phyloP scores from a whole-genome alignment of 2,888 invertebrate species.

The Trilocha varians region DNA sequence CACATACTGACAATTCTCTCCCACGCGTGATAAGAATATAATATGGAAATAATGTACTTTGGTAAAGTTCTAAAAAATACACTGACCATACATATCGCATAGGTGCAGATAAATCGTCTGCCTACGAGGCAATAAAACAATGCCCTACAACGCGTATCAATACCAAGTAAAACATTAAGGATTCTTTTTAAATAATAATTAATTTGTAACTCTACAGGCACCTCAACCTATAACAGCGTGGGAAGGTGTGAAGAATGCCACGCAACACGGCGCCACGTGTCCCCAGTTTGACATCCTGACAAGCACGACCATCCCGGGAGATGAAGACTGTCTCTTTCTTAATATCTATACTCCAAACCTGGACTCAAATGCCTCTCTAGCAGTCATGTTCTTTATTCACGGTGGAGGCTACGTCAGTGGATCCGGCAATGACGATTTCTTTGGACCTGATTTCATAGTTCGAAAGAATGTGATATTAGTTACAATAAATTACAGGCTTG shows the following conservation, averaged over 20 bases:
- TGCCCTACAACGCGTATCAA: too few species aligned
- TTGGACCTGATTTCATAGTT: slow-evolving; percentile 39
- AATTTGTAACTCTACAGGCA: slow-evolving; percentile 11
- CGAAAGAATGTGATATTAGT: slow-evolving; percentile 34
- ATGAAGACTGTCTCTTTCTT: slow-evolving; percentile 38
- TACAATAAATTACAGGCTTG: slow-evolving; percentile 44
- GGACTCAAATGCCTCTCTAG: slow-evolving; percentile 17
- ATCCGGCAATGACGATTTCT: slow-evolving; percentile 31
- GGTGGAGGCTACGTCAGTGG: slow-evolving; percentile 35
- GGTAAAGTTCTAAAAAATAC: too few species aligned
- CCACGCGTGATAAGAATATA: too few species aligned
- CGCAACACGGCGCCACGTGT: slow-evolving; percentile 13
- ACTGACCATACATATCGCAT: too few species aligned
- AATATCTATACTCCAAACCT: slow-evolving; percentile 41
- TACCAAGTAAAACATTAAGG: too few species aligned
- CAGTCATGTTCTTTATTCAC: slow-evolving; percentile 46
- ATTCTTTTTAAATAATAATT: not conserved
- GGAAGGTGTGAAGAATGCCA: slow-evolving; percentile 13
- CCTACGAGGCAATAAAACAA: too few species aligned
- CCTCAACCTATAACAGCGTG: slow-evolving; percentile 18
- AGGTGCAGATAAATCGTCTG: too few species aligned
- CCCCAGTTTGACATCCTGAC: slow-evolving; percentile 7
- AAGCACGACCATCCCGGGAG: not conserved
- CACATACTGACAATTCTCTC: too few species aligned
- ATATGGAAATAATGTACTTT: too few species aligned